A percentile compares a stretch with the other conserved stretches of the same genome.
These are phyloP conservation scores for Colaptes auratus DNA, from an alignment of 2,113 vertebrate species.

Conservation along the genomic window DNA sequence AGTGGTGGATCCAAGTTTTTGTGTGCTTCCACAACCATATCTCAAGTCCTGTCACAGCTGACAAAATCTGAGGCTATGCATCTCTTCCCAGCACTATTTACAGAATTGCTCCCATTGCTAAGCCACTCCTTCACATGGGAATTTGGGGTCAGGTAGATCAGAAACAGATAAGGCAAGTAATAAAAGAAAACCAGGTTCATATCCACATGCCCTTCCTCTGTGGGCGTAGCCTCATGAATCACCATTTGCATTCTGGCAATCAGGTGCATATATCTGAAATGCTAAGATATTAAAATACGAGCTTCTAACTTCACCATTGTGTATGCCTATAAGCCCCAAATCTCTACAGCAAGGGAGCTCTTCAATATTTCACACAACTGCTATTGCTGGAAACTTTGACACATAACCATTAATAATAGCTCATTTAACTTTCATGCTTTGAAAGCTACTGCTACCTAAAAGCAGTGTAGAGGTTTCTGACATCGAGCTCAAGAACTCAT, in stretches of 20 bases:
- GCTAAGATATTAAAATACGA: neutral
- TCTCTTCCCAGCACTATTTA: neutral
- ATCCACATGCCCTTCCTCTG: neutral
- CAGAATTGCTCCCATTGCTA: neutral
- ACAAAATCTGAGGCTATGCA: neutral
- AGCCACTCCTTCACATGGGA: neutral
- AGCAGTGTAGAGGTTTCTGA: neutral
- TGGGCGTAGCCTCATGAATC: neutral
- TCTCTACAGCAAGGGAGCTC: neutral
- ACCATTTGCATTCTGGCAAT: neutral
- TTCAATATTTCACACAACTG: neutral
- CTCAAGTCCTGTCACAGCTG: neutral
- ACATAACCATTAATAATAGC: neutral
- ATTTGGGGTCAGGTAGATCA: neutral
- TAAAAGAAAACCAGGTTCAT: neutral
- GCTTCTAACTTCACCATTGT: neutral
- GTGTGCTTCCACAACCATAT: accelerated
- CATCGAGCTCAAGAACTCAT: neutral
- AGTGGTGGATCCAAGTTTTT: neutral
- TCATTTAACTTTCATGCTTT: neutral
- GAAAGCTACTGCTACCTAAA: neutral
- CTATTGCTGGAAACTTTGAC: neutral
- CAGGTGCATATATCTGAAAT: neutral
- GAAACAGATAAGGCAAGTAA: neutral
- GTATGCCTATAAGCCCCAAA: neutral